Base-by-base conservation (phyloP, 2,888 invertebrate genomes). In the Trissolcus japonicus region DNA sequence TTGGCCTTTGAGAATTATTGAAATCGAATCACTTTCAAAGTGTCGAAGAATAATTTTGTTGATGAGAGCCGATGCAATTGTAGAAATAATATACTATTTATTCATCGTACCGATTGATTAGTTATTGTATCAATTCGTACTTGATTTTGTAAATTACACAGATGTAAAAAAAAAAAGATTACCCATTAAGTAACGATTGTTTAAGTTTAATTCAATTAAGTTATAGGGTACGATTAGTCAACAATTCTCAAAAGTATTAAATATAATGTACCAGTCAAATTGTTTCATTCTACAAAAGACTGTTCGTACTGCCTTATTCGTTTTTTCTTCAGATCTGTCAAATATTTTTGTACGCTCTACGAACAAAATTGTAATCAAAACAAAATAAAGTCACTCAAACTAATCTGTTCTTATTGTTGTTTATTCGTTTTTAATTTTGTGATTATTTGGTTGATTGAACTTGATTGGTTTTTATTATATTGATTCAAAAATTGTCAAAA, bases 11-110 rank as follows among this genome's bases (percentile, higher is more conserved):
- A n/a, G n/a, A 16, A 16, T 40, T 57, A 25, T 51, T 62, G 25
- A 21, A 51, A 51, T 40, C 29, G 6, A n/a, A 62, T 54, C 0
- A 53, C 50, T 17, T 53, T 9, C 9, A 35, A 35, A 46, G 48
- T 50, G 6, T 48, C 35, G 16, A 51, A 48, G 29, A 9, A 21
- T 1, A 48, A 17, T 55, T 41, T 56, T 19, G 61, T 50, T 48
- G 50, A 56, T 51, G 35, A 17, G 43, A 19, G n/a, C 29, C 21
- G 53, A 63, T 72, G 65, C 72, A 65, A 60, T 65, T 60, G 29
- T 72, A 65, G 72, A 60, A 41, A 60, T 72, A 65, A 48, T 55
- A 35, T 9, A 40, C 40, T 72, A 72, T 72, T 72, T 72, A 72
- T 72, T 72, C 54, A 53, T 19, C 4, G 53, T 55, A 46, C 46